phyloP scores from a whole-genome alignment of 1,140 invertebrate species.

The Drosophila insularis region DNA sequence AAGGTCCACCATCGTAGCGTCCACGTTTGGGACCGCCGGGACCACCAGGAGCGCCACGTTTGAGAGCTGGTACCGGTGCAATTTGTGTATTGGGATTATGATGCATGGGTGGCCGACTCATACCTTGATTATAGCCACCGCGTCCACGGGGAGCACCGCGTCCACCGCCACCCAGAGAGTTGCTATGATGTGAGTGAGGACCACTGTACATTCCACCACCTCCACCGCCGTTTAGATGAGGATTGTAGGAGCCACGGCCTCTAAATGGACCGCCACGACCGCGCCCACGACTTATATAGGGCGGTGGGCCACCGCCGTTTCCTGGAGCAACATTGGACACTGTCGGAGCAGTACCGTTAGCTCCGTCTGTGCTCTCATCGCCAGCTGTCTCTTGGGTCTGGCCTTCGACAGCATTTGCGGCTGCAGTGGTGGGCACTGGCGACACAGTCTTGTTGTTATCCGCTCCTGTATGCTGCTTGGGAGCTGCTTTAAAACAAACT shows the following conservation, averaged over 20 bases:
- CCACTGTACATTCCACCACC: slow-evolving; percentile 64
- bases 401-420: slow-evolving; percentile 28
- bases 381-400: slow-evolving; percentile 27
- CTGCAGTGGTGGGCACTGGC: slow-evolving; percentile 64
- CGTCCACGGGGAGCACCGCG: slow-evolving; percentile 75
- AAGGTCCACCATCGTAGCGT: slow-evolving; percentile 77
- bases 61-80: slow-evolving; percentile 79
- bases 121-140: slow-evolving; percentile 77
- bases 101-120: slow-evolving; percentile 79
- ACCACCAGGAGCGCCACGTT: slow-evolving; percentile 80
- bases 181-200: slow-evolving; percentile 56
- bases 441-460: slow-evolving; percentile 81
- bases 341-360: slow-evolving; percentile 25
- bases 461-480: slow-evolving; percentile 78
- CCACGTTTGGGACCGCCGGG: slow-evolving; percentile 77
- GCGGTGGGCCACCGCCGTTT: slow-evolving; percentile 58
- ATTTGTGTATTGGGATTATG: slow-evolving; percentile 82
- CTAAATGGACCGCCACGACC: slow-evolving; percentile 59
- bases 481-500: slow-evolving; percentile 51
- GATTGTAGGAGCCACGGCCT: slow-evolving; percentile 74
- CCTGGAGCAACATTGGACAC: slow-evolving; percentile 38
- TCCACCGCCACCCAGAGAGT: slow-evolving; percentile 65
- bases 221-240: slow-evolving; percentile 68
- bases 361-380: slow-evolving; percentile 50
- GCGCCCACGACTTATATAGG: slow-evolving; percentile 64